These are phyloP conservation scores for Mercenaria mercenaria DNA, from an alignment of 1,140 invertebrate species.

Conservation along the genomic window DNA sequence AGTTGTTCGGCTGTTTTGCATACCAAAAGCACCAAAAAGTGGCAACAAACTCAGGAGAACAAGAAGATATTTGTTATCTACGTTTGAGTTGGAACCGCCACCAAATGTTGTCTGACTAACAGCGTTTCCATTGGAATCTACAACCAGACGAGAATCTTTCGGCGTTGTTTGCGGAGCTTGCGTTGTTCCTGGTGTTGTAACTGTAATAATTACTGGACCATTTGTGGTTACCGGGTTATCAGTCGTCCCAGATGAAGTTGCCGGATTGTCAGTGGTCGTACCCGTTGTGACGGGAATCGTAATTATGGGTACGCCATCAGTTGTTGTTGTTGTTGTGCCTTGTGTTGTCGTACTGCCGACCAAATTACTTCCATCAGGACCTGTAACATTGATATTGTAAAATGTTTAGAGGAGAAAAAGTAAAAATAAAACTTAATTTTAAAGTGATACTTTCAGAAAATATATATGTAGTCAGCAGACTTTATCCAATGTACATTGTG, in stretches of 20 bases:
- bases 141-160: background rate
- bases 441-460: no score
- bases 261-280: background rate
- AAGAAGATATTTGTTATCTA: slow-evolving; percentile 10
- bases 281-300: background rate
- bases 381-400: background rate
- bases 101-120: background rate
- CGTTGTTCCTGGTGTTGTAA: background rate
- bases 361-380: background rate
- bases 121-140: background rate
- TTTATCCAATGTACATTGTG: no score
- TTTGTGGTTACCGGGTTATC: background rate
- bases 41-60: slow-evolving; percentile 27
- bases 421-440: no score
- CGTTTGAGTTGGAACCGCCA: background rate
- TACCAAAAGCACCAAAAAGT: slow-evolving; percentile 12
- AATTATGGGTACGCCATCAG: background rate
- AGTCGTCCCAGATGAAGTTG: background rate
- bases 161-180: background rate
- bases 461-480: no score
- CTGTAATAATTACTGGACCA: background rate
- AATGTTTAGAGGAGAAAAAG: no score
- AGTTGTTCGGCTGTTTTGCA: background rate
- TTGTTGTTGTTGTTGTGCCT: slow-evolving; percentile 11
- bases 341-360: background rate